phyloP scores from a whole-genome alignment of 2,113 vertebrate genomes.

The Ivindomyrus marchei region DNA sequence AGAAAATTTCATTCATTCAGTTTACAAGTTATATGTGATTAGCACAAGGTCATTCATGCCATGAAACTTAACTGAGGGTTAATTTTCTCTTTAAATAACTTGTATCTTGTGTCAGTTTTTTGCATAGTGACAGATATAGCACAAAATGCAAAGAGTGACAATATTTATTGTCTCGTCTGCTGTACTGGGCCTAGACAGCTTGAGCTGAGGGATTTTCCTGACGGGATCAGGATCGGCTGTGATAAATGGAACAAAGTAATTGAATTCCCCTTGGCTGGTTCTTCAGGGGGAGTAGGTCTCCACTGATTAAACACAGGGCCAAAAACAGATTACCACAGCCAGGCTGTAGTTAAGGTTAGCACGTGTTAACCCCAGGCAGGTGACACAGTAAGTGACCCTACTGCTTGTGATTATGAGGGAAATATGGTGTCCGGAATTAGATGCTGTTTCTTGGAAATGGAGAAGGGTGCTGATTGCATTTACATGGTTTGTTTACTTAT shows the following conservation, averaged over 20 bases:
- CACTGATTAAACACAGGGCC: slow-evolving; percentile 15
- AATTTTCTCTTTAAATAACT: background rate
- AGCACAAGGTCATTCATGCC: background rate
- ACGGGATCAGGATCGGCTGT: background rate
- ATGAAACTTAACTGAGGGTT: background rate
- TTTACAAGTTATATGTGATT: background rate
- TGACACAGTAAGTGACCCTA: background rate
- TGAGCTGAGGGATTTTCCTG: background rate
- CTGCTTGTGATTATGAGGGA: background rate
- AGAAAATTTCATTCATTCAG: background rate
- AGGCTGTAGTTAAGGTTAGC: slow-evolving; percentile 12
- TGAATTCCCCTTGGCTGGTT: background rate
- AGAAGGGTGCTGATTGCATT: background rate
- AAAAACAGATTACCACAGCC: slow-evolving; percentile 2
- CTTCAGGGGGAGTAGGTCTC: background rate
- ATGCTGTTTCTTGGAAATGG: background rate
- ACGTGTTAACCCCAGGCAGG: background rate
- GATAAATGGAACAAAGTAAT: slow-evolving; percentile 10
- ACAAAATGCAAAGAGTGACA: background rate
- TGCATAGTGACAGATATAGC: background rate
- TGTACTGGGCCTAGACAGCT: background rate
- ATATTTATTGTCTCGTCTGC: background rate
- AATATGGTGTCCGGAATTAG: background rate
- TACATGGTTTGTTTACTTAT: background rate
- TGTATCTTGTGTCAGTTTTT: background rate